Base-by-base conservation (phyloP, 1,140 invertebrate species). In the Phymastichus coffea region DNA sequence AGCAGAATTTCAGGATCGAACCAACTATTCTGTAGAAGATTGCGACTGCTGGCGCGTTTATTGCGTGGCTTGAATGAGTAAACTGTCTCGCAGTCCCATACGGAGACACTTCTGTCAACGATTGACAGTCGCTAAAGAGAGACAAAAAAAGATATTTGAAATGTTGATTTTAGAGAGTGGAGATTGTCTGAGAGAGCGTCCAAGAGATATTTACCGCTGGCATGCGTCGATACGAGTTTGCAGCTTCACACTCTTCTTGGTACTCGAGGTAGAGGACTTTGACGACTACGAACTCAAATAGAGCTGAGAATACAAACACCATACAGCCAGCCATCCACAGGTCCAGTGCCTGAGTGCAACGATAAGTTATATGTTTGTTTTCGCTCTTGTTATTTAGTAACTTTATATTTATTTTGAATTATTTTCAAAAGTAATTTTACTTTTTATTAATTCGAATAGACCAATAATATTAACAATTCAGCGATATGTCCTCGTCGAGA, bases 241-340 rank as follows among this genome's bases (percentile, higher is more conserved):
- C 68, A 72, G 80, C 59, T 49, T 78, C 75, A 26, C 76, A 72
- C 52, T 75, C 68, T 63, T 83, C 74, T 71, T 89, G 86, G 64
- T 88, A 87, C 61, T 85, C 84, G 30, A 88, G 84, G 66, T 91
- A 87, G 47, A 91, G 70, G 2, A 90, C 88, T 75, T 90, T 91
- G 8, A 93, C 90, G 17, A 93, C 87, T 0, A 92, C 90, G 71
- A 93, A 94, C 80, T 94, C 92, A 23, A 88, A 86, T 8, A 94
- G 77, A 6, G 91, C 88, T 1, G 88, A 86, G 70, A 94, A 94
- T 3, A 94, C 91, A 54, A 92, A 93, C 48, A 92, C 83, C 84
- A 93, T 91, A 66, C 92, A 93, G 12, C 87, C 88, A 10, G 89
- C 89, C 88, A 93, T 92, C 91, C 91, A 94, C 1, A 93, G 77